Percentiles rank a stretch among this genome's conserved stretches.
phyloP scores from a whole-genome alignment of 2,797 vertebrate species.

The Schizothorax lantsangensis region DNA sequence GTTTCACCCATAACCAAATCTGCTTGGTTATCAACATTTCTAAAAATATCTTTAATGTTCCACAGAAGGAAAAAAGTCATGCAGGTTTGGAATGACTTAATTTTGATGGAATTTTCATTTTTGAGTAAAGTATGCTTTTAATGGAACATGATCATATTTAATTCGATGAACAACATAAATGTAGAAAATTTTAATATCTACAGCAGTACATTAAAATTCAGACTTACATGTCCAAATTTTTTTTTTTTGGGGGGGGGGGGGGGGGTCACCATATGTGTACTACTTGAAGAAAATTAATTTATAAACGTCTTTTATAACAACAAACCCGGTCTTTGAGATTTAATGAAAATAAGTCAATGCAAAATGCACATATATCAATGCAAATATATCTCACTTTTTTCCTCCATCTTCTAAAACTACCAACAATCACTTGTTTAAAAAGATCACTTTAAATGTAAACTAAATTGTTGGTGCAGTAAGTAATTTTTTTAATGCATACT shows the following conservation, averaged over 20 bases:
- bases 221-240: neutral
- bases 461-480: neutral
- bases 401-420: conserved; percentile 24
- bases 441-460: conserved; percentile 18
- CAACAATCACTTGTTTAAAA: conserved; percentile 2
- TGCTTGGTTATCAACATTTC: neutral
- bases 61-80: neutral
- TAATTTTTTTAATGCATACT: neutral
- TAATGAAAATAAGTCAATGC: conserved; percentile 30
- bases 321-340: conserved; percentile 7
- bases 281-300: neutral
- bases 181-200: neutral
- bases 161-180: neutral
- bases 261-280: neutral
- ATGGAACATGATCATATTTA: neutral
- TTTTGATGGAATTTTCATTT: neutral
- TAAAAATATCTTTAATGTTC: neutral
- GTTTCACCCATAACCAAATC: neutral
- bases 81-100: neutral
- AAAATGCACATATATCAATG: conserved; percentile 20
- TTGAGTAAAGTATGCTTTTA: neutral
- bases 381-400: conserved; percentile 29
- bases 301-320: neutral
- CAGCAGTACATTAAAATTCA: neutral
- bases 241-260: neutral